phyloP scores from a whole-genome alignment of 2,113 vertebrate species.

The Gobio gobio region DNA sequence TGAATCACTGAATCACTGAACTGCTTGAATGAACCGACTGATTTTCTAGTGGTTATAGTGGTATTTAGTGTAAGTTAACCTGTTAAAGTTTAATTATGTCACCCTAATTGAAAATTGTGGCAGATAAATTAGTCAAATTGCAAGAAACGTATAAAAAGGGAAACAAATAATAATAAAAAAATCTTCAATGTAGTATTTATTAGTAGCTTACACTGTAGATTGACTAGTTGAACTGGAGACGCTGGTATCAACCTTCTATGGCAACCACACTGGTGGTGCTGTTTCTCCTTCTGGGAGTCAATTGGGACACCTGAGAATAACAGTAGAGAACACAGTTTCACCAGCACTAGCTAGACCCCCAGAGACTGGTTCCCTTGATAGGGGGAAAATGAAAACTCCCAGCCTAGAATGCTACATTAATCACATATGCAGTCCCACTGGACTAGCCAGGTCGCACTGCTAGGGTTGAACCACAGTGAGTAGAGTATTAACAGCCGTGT shows the following conservation, averaged over 20 bases:
- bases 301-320: conserved; percentile 37
- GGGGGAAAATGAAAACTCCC: conserved; percentile 36
- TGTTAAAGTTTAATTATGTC: background rate
- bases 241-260: background rate
- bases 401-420: conserved; percentile 49
- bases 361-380: conserved; percentile 44
- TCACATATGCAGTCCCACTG: conserved; percentile 54
- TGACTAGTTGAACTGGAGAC: too few species aligned
- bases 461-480: conserved; percentile 43
- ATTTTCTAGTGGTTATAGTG: background rate
- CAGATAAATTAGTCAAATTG: background rate
- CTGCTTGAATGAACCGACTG: background rate
- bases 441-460: conserved; percentile 37
- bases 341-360: conserved; percentile 12
- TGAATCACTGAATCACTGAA: too few species aligned
- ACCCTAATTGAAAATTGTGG: background rate
- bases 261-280: conserved; percentile 8
- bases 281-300: conserved; percentile 1
- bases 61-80: background rate
- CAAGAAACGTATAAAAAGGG: background rate
- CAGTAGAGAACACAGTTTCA: conserved; percentile 32
- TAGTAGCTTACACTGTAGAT: too few species aligned
- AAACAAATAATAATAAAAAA: background rate
- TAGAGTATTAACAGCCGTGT: conserved; percentile 51
- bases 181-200: too few species aligned